phyloP scores from a whole-genome alignment of 2,888 invertebrate species.

The Teleogryllus oceanicus region DNA sequence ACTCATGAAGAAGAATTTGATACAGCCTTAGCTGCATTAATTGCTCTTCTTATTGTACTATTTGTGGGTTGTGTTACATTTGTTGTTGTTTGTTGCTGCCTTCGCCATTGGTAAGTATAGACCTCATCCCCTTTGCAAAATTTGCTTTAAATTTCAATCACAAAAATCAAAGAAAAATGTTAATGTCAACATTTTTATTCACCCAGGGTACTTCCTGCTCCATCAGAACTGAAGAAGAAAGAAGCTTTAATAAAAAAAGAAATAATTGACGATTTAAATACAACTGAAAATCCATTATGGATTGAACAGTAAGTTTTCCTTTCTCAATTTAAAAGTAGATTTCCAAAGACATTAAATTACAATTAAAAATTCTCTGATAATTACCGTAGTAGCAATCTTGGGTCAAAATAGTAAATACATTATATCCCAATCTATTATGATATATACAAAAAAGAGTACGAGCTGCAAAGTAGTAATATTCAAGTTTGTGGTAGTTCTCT shows the following conservation, averaged over 20 bases:
- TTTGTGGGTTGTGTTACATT: conserved; percentile 84
- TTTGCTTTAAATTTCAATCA: background rate
- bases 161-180: background rate
- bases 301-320: conserved; percentile 70
- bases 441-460: too few relatives aligned
- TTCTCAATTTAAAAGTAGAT: too few relatives aligned
- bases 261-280: conserved; percentile 79
- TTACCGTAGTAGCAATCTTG: too few relatives aligned
- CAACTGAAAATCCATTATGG: conserved; percentile 90
- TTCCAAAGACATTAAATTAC: too few relatives aligned
- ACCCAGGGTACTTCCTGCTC: conserved; percentile 71
- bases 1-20: conserved; percentile 74
- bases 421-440: too few relatives aligned
- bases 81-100: conserved; percentile 80
- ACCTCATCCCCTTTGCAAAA: background rate
- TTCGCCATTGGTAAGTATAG: conserved; percentile 70
- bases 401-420: too few relatives aligned
- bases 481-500: too few relatives aligned
- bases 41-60: conserved; percentile 78
- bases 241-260: conserved; percentile 79
- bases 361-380: too few relatives aligned
- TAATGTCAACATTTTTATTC: conserved; percentile 19
- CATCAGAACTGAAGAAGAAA: conserved; percentile 76
- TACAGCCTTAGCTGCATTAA: conserved; percentile 78
- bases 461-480: too few relatives aligned